Percentiles rank a stretch among this genome's conserved stretches.
Conservation (phyloP, 2,113 vertebrate species). For the Cariama cristata region DNA sequence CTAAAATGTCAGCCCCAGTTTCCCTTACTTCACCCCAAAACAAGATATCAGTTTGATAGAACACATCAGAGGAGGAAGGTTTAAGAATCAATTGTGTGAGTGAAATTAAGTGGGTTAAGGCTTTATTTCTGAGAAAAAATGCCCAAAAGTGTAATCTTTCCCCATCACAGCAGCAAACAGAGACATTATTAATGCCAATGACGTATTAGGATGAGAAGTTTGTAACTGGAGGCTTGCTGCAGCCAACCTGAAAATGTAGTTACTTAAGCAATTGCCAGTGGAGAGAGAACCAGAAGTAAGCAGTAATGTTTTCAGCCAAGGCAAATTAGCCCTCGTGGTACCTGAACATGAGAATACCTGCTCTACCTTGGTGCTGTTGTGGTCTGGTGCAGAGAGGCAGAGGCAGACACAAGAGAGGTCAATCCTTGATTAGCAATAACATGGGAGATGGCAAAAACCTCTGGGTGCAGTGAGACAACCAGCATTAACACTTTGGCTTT, state of each 20-base stretch:
- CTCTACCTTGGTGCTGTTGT: background rate
- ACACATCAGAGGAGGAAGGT: background rate
- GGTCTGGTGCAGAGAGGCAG: background rate
- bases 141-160: background rate
- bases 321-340: background rate
- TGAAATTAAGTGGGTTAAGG: background rate
- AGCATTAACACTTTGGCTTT: background rate
- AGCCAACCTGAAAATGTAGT: background rate
- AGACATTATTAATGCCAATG: background rate
- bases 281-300: background rate
- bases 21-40: background rate
- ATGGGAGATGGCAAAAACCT: background rate
- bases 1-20: background rate
- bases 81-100: background rate
- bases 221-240: background rate
- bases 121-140: background rate
- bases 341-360: background rate
- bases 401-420: background rate
- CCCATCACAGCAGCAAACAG: background rate
- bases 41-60: background rate
- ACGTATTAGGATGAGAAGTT: background rate
- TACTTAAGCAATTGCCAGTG: background rate
- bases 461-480: background rate
- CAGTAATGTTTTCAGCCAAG: background rate
- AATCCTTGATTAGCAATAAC: background rate